Percentiles rank a stretch among this genome's conserved stretches.
Evolutionary conservation across 1,140 invertebrate species (phyloP).

Genomic region (Ditylenchus dipsaci): DNA sequence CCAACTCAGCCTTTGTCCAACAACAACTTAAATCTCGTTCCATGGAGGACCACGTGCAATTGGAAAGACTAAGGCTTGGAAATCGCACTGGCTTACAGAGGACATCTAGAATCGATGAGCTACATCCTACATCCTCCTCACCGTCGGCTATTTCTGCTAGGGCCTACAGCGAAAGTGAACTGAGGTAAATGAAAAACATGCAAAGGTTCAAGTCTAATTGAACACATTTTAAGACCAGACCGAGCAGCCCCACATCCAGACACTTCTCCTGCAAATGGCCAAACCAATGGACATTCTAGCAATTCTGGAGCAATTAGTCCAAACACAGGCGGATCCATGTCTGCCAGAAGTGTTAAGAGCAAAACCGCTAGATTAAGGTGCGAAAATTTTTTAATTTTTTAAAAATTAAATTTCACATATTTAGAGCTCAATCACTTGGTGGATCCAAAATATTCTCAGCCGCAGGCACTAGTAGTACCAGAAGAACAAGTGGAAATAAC

Average conservation of each 20-base stretch:
- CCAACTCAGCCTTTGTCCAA: neutral
- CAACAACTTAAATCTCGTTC: constrained; percentile 3
- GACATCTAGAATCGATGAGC: neutral
- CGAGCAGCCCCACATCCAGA: neutral
- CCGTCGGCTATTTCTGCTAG: neutral
- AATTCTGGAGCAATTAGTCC: neutral
- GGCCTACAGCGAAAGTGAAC: constrained; percentile 5
- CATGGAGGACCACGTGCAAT: neutral
- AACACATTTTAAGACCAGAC: neutral
- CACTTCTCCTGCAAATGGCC: neutral
- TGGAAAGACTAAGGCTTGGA: neutral
- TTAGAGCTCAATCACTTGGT: constrained; percentile 12
- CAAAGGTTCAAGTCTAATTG: neutral
- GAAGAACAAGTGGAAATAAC: neutral
- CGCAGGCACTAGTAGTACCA: neutral
- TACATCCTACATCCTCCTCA: neutral
- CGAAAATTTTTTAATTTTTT: neutral
- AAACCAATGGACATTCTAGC: neutral
- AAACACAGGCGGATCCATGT: neutral
- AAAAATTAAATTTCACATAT: neutral
- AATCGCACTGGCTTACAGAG: neutral
- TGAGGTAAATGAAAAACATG: neutral
- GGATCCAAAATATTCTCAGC: constrained; percentile 6
- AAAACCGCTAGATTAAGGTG: constrained; percentile 5
- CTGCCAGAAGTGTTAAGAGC: neutral